Conservation (phyloP, 2,113 vertebrate genomes). For the Epinephelus lanceolatus region DNA sequence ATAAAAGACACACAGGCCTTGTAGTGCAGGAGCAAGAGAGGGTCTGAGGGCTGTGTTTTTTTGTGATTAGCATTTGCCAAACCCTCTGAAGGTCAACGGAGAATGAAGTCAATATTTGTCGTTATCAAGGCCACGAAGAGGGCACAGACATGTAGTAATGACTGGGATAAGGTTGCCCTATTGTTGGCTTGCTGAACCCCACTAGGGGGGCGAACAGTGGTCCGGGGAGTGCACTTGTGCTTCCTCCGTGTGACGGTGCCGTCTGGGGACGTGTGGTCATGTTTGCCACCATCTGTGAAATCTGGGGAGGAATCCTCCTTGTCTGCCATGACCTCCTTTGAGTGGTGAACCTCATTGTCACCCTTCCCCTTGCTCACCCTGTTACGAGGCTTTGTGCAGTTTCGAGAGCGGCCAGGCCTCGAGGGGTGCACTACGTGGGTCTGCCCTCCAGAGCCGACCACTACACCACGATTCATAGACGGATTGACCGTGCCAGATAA, state of each 20-base stretch:
- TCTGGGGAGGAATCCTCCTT: conserved; percentile 88
- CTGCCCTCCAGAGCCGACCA: conserved; percentile 86
- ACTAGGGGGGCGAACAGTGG: conserved; percentile 91
- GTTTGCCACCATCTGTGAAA: conserved; percentile 83
- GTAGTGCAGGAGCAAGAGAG: conserved; percentile 82
- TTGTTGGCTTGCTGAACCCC: conserved; percentile 95
- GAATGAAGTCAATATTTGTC: conserved; percentile 82
- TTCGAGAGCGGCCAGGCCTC: conserved; percentile 87
- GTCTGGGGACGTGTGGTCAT: conserved; percentile 84
- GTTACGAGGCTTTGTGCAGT: conserved; percentile 89
- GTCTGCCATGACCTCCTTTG: conserved; percentile 84
- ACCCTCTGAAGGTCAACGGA: conserved; percentile 89
- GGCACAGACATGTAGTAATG: conserved; percentile 70
- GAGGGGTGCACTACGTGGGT: conserved; percentile 84
- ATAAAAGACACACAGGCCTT: conserved; percentile 80
- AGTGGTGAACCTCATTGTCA: conserved; percentile 87
- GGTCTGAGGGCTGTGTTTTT: conserved; percentile 76
- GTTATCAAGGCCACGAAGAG: conserved; percentile 85
- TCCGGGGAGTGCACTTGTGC: conserved; percentile 94
- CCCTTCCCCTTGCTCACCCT: conserved; percentile 86
- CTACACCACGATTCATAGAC: conserved; percentile 79
- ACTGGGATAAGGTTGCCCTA: conserved; percentile 74
- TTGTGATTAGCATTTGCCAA: conserved; percentile 78
- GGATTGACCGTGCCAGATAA: conserved; percentile 89
- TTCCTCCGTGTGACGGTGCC: conserved; percentile 89